Percentiles rank a stretch among this genome's conserved stretches.
Conservation (phyloP, 1,140 invertebrate genomes). For the Dermatophagoides farinae region DNA sequence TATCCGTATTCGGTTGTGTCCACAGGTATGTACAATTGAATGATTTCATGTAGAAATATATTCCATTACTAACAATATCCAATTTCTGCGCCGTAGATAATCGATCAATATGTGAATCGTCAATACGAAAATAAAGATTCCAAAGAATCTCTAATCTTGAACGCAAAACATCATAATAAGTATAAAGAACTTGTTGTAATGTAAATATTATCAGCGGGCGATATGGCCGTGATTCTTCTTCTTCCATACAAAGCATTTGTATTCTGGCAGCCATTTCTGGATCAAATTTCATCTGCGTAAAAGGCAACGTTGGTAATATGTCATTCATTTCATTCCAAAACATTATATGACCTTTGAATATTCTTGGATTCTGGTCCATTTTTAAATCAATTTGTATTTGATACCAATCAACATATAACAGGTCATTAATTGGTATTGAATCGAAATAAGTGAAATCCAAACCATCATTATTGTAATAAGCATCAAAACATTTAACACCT, state of each 20-base stretch:
- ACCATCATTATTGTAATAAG: not conserved
- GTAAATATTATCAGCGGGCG: not conserved
- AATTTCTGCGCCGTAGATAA: not conserved
- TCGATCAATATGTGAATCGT: not conserved
- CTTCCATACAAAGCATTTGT: not conserved
- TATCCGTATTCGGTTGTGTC: not conserved
- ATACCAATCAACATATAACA: not conserved
- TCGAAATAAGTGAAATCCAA: not conserved
- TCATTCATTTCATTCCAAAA: not conserved
- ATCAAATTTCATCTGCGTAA: not conserved
- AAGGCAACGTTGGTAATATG: not conserved
- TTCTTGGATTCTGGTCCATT: not conserved
- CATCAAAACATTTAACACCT: not conserved
- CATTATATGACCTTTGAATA: not conserved
- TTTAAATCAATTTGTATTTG: not conserved
- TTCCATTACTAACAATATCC: not conserved
- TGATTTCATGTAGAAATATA: not conserved
- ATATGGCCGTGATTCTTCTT: not conserved
- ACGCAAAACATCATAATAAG: not conserved
- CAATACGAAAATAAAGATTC: not conserved
- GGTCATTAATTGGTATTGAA: not conserved
- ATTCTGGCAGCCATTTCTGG: not conserved
- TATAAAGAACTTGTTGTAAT: not conserved
- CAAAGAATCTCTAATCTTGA: not conserved
- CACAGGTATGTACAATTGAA: not conserved